Conservation (phyloP, 2,888 invertebrate species). For the Phyllotreta striolata region DNA sequence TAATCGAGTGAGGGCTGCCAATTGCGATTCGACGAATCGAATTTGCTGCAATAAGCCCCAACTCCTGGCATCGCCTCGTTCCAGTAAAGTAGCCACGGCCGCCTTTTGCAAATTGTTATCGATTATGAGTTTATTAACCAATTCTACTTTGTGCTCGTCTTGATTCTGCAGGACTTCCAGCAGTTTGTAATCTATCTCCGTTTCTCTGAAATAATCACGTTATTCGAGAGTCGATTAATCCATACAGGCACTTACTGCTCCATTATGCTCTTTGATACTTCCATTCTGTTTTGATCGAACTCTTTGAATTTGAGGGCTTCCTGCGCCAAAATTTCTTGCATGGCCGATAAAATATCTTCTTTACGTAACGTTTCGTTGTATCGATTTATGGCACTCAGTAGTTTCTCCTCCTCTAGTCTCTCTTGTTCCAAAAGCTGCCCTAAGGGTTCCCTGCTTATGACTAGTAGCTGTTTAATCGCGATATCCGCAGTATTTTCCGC, state of each 20-base stretch:
- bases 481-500: conserved; percentile 73
- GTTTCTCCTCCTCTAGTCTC: conserved; percentile 70
- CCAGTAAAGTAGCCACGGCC: conserved; percentile 74
- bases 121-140: conserved; percentile 69
- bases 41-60: conserved; percentile 82
- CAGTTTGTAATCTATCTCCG: conserved; percentile 69
- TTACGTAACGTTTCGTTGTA: conserved; percentile 69
- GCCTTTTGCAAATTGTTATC: conserved; percentile 78
- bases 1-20: conserved; percentile 74
- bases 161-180: conserved; percentile 68
- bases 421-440: conserved; percentile 73
- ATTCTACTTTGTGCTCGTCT: conserved; percentile 68
- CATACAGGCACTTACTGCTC: conserved; percentile 66
- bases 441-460: conserved; percentile 69
- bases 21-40: conserved; percentile 73
- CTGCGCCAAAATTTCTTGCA: conserved; percentile 74
- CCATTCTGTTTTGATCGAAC: conserved; percentile 67
- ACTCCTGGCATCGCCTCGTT: conserved; percentile 76
- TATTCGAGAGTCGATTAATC: conserved; percentile 2
- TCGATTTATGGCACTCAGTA: conserved; percentile 67
- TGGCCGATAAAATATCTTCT: conserved; percentile 74
- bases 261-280: conserved; percentile 68
- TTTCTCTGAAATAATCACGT: conserved; percentile 62
- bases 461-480: conserved; percentile 72
- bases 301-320: conserved; percentile 71